Base-by-base conservation (phyloP, 2,113 vertebrate genomes). In the Grantiella picta region DNA sequence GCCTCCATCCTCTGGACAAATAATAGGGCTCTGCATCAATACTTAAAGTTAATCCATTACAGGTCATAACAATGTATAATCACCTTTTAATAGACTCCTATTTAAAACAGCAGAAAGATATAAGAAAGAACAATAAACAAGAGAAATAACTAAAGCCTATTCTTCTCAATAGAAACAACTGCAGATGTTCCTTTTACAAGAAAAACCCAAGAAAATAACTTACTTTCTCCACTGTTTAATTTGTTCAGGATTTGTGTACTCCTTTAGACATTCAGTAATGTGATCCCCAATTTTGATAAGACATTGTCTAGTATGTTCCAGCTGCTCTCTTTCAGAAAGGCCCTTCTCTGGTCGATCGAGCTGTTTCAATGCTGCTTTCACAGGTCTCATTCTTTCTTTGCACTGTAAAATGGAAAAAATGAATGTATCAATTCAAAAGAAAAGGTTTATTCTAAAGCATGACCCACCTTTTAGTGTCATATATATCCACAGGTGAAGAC, bases 161-260 rank as follows among this genome's bases (percentile, higher is more conserved):
- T 69, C 24, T 84, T 31, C 17, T 72, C 52, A 60, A 42, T 7
- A 33, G 17, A 73, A 87, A 4, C 13, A 72, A 66, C 9, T 66
- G 66, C 1, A 33, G 15, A 53, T 78, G 71, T 54, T 36, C 2
- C 4, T 20, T 52, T 61, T 83, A 35, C 17, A 53, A 57, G 50
- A 42, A 59, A 87, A 61, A 65, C 10, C 3, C 35, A 5, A 15
- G 4, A 72, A 23, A 78, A 15, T 50, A 73, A 97, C 98, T 98
- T 94, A 99, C 99, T 99, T 99, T 95, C 99, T 98, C 99, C 99
- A 99, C 71, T 99, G 99, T 76, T 99, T 99, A 90, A 99, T 99
- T 91, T 97, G 99, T 69, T 99, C 99, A 18, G 99, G 99, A 95
- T 99, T 99, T 82, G 99, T 98, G 78, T 99, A 99, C 77, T 99